A percentile compares a stretch with the other conserved stretches of the same genome.
Conservation (phyloP, 2,113 vertebrate genomes). For the Puffinus mauretanicus region DNA sequence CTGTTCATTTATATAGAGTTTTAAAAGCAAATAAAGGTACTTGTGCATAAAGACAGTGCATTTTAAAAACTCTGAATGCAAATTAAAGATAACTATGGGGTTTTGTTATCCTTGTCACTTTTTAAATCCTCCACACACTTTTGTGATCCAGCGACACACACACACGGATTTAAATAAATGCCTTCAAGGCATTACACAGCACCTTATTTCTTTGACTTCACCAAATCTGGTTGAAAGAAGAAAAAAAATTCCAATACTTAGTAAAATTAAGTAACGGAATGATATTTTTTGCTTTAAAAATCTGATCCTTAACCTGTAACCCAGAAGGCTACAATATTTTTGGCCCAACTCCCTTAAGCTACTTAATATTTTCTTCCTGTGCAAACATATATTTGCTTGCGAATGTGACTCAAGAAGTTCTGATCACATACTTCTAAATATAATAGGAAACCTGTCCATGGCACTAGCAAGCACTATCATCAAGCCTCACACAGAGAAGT, state of each 20-base stretch:
- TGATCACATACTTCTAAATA: neutral
- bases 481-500: neutral
- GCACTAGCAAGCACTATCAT: neutral
- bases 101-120: neutral
- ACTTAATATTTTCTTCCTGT: neutral
- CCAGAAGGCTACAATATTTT: slow-evolving; percentile 35
- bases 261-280: slow-evolving; percentile 33
- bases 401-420: neutral
- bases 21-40: neutral
- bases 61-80: neutral
- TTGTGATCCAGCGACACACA: slow-evolving; percentile 11
- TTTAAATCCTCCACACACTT: neutral
- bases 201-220: slow-evolving; percentile 46
- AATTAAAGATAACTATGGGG: neutral
- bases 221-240: slow-evolving; percentile 14
- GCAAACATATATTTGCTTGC: neutral
- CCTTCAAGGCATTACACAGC: slow-evolving; percentile 40
- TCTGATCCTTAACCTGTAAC: slow-evolving; percentile 24
- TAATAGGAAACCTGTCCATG: neutral
- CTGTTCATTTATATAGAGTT: neutral
- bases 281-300: slow-evolving; percentile 51
- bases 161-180: slow-evolving; percentile 54
- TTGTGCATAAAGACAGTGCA: neutral
- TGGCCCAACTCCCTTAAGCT: neutral
- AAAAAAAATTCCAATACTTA: slow-evolving; percentile 5